Evolutionary conservation across 2,113 vertebrate genomes (phyloP).

Genomic region (Mobula hypostoma): DNA sequence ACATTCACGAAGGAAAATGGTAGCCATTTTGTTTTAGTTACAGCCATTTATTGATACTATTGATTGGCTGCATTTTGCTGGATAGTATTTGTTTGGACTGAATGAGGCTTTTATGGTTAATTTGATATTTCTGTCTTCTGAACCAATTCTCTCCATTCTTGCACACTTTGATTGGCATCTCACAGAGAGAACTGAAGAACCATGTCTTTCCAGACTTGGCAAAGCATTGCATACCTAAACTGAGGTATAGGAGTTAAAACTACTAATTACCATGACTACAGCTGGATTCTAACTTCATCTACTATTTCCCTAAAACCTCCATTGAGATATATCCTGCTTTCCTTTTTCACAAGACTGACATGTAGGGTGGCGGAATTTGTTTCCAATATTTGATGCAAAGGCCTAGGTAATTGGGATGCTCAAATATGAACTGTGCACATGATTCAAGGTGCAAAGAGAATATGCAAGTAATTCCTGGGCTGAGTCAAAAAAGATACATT

Average conservation of each 20-base stretch:
- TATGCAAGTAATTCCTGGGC: not conserved
- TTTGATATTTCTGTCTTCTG: not conserved
- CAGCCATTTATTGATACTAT: not conserved
- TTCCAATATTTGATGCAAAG: not conserved
- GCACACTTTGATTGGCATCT: not conserved
- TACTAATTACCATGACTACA: not conserved
- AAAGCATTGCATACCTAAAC: not conserved
- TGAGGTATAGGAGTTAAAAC: not conserved
- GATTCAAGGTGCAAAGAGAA: not conserved
- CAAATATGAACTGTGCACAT: not conserved
- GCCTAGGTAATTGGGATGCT: not conserved
- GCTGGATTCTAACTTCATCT: not conserved
- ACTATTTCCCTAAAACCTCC: not conserved
- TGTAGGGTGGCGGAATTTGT: not conserved
- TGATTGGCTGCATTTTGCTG: not conserved
- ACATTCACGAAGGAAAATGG: not conserved
- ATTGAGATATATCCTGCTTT: not conserved
- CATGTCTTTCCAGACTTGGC: not conserved
- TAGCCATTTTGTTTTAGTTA: not conserved
- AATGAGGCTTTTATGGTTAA: not conserved
- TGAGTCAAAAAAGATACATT: not conserved
- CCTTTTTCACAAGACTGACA: not conserved
- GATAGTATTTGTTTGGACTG: not conserved
- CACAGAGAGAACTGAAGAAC: not conserved
- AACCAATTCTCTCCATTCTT: not conserved